Percentiles rank a stretch among this genome's conserved stretches.
Conservation (phyloP, 2,888 invertebrate genomes). For the Phlogophora meticulosa region DNA sequence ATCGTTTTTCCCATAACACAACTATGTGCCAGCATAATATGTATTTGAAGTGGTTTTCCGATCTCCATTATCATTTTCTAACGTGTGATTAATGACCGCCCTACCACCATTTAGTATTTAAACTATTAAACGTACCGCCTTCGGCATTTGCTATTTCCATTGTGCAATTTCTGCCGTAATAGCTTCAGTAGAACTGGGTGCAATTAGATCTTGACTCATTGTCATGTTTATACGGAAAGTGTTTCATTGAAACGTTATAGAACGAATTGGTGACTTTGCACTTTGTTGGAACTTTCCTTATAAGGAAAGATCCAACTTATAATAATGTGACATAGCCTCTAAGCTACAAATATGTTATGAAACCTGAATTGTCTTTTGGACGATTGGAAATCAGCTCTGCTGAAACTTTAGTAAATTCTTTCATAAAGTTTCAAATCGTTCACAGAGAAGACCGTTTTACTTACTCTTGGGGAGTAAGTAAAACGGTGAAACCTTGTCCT, state of each 20-base stretch:
- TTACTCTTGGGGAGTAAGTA: too few species aligned
- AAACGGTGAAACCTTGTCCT: too few species aligned
- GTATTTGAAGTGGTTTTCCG: conserved; percentile 56
- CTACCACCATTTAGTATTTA: conserved; percentile 26
- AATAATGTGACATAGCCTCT: too few species aligned
- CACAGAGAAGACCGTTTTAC: too few species aligned
- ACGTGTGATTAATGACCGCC: conserved; percentile 50
- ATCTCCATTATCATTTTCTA: conserved; percentile 44
- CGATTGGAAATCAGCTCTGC: too few species aligned
- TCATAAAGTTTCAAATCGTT: too few species aligned
- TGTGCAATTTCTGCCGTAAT: conserved; percentile 49
- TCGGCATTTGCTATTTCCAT: conserved; percentile 48
- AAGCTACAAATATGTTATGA: too few species aligned
- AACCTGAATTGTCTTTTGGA: neutral
- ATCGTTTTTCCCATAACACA: conserved; percentile 49
- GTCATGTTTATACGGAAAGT: conserved; percentile 20
- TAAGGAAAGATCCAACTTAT: too few species aligned
- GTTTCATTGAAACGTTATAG: conserved; percentile 8
- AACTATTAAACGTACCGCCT: conserved; percentile 36
- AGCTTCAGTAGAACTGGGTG: conserved; percentile 42
- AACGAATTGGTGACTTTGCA: conserved; percentile 1
- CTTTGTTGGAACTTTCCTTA: neutral
- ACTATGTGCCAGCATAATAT: conserved; percentile 8
- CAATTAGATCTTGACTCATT: conserved; percentile 48
- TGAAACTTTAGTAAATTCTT: too few species aligned